Evolutionary conservation across 2,113 vertebrate species (phyloP), one percentile per base, ranked within the genome.

Genomic region (Pachyramphus minor): DNA sequence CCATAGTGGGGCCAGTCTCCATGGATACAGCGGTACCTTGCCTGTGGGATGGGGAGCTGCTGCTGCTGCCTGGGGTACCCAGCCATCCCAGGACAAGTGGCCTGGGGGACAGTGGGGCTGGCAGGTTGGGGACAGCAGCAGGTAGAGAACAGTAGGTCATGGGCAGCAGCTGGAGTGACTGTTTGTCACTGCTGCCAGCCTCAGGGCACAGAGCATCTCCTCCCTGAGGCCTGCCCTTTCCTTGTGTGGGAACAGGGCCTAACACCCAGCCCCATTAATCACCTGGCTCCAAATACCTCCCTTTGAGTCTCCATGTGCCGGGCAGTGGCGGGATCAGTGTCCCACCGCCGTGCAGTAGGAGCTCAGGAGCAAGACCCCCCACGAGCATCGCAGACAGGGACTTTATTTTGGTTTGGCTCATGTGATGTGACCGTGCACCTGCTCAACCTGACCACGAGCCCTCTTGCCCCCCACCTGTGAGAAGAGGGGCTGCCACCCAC

Each of bases 281-380:
- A 92, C 33, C 52, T 4, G 22, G 37, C 39, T 89, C 17, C 44
- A 49, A n/a, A 47, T 23, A 74, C 20, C 27, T 75, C 47, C 50
- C 7, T 21, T 33, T 11, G 47, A 2, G 4, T 50, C 30, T 0
- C 41, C 0, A 0, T 0, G 0, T 45, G 85, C 41, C 2, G 1
- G n/a, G 24, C 19, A 53, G 56, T 1, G 6, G 49, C 1, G 1
- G 47, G 66, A 67, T 58, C 62, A 31, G 50, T 0, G 2, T 84
- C 66, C 60, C 31, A 25, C 47, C 6, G 16, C 66, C 0, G 0
- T 41, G 76, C 72, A 86, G 55, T 62, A 90, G 73, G 33, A 77
- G 50, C 80, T 88, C 39, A 12, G 71, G 25, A 77, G 27, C 37
- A 53, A 77, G 83, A 49, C 79, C 88, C 58, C 95, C 79, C 72